These are phyloP conservation scores for Halictus quadricinctus DNA, from an alignment of 2,888 invertebrate species.

Conservation along the genomic window DNA sequence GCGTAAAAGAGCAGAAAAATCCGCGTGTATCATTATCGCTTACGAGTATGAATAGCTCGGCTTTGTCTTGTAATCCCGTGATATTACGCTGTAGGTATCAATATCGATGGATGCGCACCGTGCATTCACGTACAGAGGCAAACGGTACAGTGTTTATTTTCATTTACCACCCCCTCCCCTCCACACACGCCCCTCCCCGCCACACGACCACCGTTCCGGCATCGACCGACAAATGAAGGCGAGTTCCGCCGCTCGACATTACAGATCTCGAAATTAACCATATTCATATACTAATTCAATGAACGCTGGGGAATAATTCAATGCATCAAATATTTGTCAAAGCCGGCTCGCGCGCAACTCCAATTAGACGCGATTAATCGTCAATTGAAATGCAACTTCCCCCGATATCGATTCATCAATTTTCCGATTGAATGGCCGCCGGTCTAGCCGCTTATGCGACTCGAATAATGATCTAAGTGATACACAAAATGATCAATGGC, in stretches of 20 bases:
- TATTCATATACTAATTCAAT: constrained; percentile 1
- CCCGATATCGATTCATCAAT: not conserved
- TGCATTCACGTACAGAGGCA: not conserved
- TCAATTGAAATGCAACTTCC: not conserved
- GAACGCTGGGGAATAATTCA: not conserved
- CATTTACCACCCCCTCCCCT: not conserved
- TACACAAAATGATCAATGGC: not conserved
- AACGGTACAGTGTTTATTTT: constrained; percentile 3
- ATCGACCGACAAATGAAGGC: not conserved
- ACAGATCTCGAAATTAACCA: not conserved
- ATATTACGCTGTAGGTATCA: not conserved
- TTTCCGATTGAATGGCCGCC: not conserved
- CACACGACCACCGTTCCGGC: not conserved
- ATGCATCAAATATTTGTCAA: not conserved
- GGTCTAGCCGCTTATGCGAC: not conserved
- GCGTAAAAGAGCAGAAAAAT: not conserved
- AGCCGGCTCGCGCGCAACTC: not conserved
- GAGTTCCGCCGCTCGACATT: not conserved
- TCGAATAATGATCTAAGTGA: not conserved
- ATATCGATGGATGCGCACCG: not conserved
- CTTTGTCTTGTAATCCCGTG: not conserved
- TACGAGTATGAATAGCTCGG: not conserved
- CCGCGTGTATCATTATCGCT: not conserved
- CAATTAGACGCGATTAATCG: constrained; percentile 13
- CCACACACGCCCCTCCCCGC: too few species aligned